Evolutionary conservation across 2,888 invertebrate genomes (phyloP), one percentile per base, ranked within the genome.

Genomic region (Drosophila lacicola): DNA sequence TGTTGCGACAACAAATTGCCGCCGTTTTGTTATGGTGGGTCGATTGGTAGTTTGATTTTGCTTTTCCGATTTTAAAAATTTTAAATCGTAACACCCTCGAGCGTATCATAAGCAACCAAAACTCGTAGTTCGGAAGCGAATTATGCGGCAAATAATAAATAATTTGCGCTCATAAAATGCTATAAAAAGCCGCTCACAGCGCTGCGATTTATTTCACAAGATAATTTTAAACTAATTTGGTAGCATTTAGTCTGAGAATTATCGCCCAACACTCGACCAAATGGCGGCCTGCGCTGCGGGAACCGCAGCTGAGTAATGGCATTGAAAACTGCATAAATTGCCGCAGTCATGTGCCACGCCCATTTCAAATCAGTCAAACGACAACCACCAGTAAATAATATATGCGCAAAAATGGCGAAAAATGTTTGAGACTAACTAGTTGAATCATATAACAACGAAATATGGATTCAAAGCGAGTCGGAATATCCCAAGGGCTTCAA

Each of bases 311-410:
- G 83, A 88, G 62, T 78, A 83, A 83, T 83, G 83, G 78, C 83
- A 83, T 88, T 86, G 88, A 86, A 78, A 83, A 80, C 81, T 83
- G 88, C 88, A 83, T 83, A 88, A 78, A 83, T 88, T 80, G 74
- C 55, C 21, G 49, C 53, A 54, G 58, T 54, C 66, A 47, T 63
- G 47, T 13, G 54, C 36, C 68, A 83, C 83, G 86, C 83, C 83
- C 75, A 68, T 50, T 60, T 74, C 64, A 67, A 82, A 86, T 88
- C 83, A 75, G 50, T 83, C 86, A 82, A 74, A 60, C 45, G 74
- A 57, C 67, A 74, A 55, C 42, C 68, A 36, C 55, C 42, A 50
- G 34, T 14, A 53, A 34, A 63, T 63, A 50, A 67, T 58, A 42
- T 60, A 69, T 71, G 55, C 65, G 60, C 34, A 68, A 42, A 70